Evolutionary conservation across 2,888 invertebrate species (phyloP), one percentile per base, ranked within the genome.

Genomic region (Cephalotes varians): DNA sequence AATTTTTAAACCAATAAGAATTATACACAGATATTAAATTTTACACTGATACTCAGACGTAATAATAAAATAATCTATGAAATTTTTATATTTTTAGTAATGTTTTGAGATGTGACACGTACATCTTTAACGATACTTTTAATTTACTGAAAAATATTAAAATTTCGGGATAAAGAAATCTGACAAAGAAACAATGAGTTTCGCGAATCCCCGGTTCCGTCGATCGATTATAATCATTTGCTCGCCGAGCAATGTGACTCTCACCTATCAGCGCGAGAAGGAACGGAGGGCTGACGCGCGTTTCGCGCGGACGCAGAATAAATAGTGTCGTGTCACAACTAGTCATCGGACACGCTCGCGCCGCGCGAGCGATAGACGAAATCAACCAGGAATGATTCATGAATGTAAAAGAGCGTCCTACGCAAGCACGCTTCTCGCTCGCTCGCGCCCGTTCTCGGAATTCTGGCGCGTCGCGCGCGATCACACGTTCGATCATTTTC

Each of bases 391-490:
- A 71, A 58, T 79, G 77, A 71, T 72, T 71, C 77, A 79, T 44
- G 73, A 79, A 79, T 71, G 44, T 40, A 54, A 79, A 71, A 72
- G 73, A 71, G 25, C 73, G 34, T 71, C 77, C 77, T 72, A 79
- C 77, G 77, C 56, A 47, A 56, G 58, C 49, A 18, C 15, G 51
- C 15, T 18, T 3, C 37, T 37, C 67, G 15, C 25, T 37, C 62
- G 1, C 31, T 44, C 51, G 65, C n/a, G 37, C 67, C 37, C 47
- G 25, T 74, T 77, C 77, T 18, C 18, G 7, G 21, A 54, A 31
- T 44, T 44, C 51, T 44, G 44, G 21, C 71, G n/a, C 40, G 49
- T 51, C 76, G n/a, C 31, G 0, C 31, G 15, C 15, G 5, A 0
- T 12, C 6, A 31, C 12, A 25, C n/a, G 34, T 28, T 60, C 31